Evolutionary conservation across 1,140 invertebrate genomes (phyloP), one percentile per base, ranked within the genome.

Genomic region (Ectropis grisescens): DNA sequence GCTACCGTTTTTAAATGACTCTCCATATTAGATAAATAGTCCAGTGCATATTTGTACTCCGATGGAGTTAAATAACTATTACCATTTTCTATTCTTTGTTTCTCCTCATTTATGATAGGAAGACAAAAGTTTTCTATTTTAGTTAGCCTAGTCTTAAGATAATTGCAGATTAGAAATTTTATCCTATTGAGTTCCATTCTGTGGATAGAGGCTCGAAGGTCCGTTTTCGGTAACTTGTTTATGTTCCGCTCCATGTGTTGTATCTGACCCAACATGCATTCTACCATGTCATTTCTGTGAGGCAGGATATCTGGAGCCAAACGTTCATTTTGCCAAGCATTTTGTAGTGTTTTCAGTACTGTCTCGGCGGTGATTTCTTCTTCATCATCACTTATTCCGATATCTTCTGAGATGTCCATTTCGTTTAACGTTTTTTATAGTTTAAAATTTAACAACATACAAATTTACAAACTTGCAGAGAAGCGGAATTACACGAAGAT

Each of bases 311-410:
- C 93, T n/a, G 93, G 93, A 9, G 92, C 85, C 64, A 94, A 89
- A 69, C 92, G 91, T 75, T 96, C 94, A 70, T 95, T 95, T 43
- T 92, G 62, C 93, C 93, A 95, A 19, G 91, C 90, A 68, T 88
- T 87, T 82, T 92, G 86, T 32, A 93, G 82, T 25, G 85, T 85
- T 65, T 87, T 72, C 24, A 93, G 66, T 5, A 89, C 86, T 46
- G 85, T 82, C 39, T 87, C 83, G 10, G 88, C 85, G 5, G 89
- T 89, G 45, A 89, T 76, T 37, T 84, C 71, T 59, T 88, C 87
- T 37, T 83, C 84, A 16, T 87, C 85, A 15, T 78, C 80, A 42
- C 81, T 84, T 29, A 81, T 31, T 35, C 64, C 56, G 27, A 76
- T 37, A 37, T 72, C 56, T 33, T 60, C 64, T 41, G 59, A 55